These are phyloP conservation scores for Coelinius sp. DNA, from an alignment of 2,888 invertebrate species.

Conservation along the genomic window DNA sequence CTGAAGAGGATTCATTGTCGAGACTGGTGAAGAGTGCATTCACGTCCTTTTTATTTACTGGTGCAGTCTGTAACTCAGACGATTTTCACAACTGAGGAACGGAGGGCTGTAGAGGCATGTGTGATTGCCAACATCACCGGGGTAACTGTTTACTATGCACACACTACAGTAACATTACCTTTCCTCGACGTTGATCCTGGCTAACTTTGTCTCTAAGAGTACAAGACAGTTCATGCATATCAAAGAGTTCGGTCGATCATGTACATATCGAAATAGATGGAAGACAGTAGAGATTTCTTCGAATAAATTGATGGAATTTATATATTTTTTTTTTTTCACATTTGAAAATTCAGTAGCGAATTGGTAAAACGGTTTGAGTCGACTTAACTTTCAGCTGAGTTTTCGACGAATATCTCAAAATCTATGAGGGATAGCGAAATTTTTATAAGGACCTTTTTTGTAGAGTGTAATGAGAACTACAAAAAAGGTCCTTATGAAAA, in stretches of 20 bases:
- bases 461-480: too few relatives aligned
- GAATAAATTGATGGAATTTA: background rate
- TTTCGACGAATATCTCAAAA: too few relatives aligned
- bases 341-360: too few relatives aligned
- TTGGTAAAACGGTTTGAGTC: too few relatives aligned
- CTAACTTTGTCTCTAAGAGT: conserved; percentile 11
- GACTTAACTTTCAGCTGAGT: too few relatives aligned
- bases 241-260: conserved; percentile 7
- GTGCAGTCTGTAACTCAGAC: conserved; percentile 48
- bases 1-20: conserved; percentile 48
- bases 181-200: background rate
- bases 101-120: background rate
- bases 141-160: conserved; percentile 19
- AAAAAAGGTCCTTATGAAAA: too few relatives aligned
- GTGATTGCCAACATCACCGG: conserved; percentile 29
- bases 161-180: conserved; percentile 5
- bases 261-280: conserved; percentile 13
- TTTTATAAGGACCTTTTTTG: too few relatives aligned
- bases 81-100: conserved; percentile 27
- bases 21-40: conserved; percentile 36
- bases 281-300: background rate
- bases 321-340: too few relatives aligned
- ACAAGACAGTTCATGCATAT: conserved; percentile 7
- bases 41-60: conserved; percentile 47
- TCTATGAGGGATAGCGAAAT: too few relatives aligned